Evolutionary conservation across 2,113 vertebrate species (phyloP).

Genomic region (Mugil cephalus): DNA sequence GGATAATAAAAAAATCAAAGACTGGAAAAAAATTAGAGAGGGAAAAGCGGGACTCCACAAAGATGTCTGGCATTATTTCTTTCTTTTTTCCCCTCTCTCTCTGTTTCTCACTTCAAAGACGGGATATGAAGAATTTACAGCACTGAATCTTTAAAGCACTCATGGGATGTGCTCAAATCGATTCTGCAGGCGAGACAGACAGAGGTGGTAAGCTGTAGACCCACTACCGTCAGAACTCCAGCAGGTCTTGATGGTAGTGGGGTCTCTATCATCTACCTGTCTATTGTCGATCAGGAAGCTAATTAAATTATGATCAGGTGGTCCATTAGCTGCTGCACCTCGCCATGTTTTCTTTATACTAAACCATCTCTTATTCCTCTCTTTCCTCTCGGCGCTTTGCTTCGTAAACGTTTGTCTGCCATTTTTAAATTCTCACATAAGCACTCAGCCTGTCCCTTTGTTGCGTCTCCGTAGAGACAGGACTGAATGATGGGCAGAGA

Average conservation of each 20-base stretch:
- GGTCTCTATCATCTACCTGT: conserved; percentile 29
- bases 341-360: conserved; percentile 28
- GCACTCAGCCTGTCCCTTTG: conserved; percentile 12
- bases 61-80: conserved; percentile 66
- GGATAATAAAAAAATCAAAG: conserved; percentile 59
- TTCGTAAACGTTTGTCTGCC: conserved; percentile 13
- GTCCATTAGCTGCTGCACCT: conserved; percentile 34
- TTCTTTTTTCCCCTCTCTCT: conserved; percentile 68
- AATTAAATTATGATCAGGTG: conserved; percentile 49
- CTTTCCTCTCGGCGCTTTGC: not conserved
- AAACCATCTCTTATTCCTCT: conserved; percentile 2
- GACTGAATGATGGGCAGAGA: conserved; percentile 26
- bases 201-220: conserved; percentile 63
- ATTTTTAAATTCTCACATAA: conserved; percentile 13
- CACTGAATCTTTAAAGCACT: conserved; percentile 82
- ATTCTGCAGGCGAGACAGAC: conserved; percentile 77
- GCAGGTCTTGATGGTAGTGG: conserved; percentile 9
- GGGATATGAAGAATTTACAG: conserved; percentile 84
- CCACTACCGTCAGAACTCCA: conserved; percentile 56
- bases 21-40: conserved; percentile 11
- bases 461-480: conserved; percentile 14
- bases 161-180: conserved; percentile 77
- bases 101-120: conserved; percentile 78
- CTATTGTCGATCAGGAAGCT: conserved; percentile 54
- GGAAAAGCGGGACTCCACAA: conserved; percentile 47